phyloP scores from a whole-genome alignment of 2,797 vertebrate species.

The Diglossa cyanea region DNA sequence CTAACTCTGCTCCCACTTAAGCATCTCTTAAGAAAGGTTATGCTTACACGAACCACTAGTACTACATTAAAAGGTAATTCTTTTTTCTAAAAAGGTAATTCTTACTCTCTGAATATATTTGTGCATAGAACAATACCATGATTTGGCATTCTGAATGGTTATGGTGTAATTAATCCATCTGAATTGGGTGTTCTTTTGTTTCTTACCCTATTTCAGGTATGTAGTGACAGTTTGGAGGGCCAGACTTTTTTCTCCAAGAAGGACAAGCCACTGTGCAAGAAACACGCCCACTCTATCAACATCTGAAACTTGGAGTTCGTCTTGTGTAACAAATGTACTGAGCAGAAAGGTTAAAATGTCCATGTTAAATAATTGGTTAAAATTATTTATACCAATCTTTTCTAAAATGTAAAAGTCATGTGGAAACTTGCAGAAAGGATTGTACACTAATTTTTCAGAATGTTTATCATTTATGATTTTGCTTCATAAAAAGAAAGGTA shows the following conservation, averaged over 20 bases:
- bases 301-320: conserved; percentile 74
- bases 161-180: not conserved
- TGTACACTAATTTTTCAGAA: not conserved
- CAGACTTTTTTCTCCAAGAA: conserved; percentile 98
- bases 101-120: not conserved
- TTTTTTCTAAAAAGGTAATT: not conserved
- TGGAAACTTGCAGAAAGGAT: not conserved
- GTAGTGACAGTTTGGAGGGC: conserved; percentile 89
- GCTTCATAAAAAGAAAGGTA: not conserved
- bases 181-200: not conserved
- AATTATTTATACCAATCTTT: conserved; percentile 1
- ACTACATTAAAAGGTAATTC: not conserved
- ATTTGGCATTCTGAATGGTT: not conserved
- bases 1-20: not conserved
- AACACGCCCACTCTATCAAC: conserved; percentile 91
- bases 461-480: not conserved
- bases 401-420: not conserved
- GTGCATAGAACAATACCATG: not conserved
- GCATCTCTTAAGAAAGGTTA: not conserved
- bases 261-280: conserved; percentile 97
- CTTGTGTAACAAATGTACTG: not conserved
- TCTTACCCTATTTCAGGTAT: conserved; percentile 81
- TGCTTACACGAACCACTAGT: not conserved
- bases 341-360: conserved; percentile 51
- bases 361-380: conserved; percentile 1